Base-by-base conservation (phyloP, 2,113 vertebrate species). In the Mobula hypostoma region DNA sequence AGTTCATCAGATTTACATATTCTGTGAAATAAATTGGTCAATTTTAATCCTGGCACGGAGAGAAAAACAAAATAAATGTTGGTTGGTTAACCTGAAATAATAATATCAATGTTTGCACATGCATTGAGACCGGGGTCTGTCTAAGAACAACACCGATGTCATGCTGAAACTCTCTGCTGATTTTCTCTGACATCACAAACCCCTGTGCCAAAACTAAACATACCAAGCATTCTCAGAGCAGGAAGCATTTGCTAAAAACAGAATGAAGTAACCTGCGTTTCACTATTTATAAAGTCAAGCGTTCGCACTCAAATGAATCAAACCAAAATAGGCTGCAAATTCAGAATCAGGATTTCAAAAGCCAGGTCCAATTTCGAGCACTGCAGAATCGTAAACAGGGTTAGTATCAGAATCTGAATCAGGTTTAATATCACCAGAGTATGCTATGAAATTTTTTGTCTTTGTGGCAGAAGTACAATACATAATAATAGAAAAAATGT, bases 81-180 rank as follows among this genome's bases (percentile, higher is more conserved):
- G 61, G 85, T 11, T 7, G n/a, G 15, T 7, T 17, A n/a, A 17
- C 9, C 61, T 7, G 58, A 88, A 63, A 7, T n/a, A 87, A 63
- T 5, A 61, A 63, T 87, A 87, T 36, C n/a, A 88, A 88, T 90
- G n/a, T 90, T 90, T 90, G 85, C 61, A 32, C 15, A 90, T 61
- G 7, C 2, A 29, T 14, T 32, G 17, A 90, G 85, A 32, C 17
- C 61, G 7, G 14, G 61, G 61, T 68, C 85, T 66, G 58, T 66
- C 61, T 24, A 19, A 3, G 85, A 66, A 27, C 58, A 66, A 27
- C 27, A 5, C 5, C 21, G 79, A 48, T 15, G 5, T 21, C 9
- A 24, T 87, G 24, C 24, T 87, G 83, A 61, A 87, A 61, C 8
- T 56, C 11, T 61, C 29, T 11, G 14, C 36, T 66, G 21, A 88